These are phyloP conservation scores for Agapetus fuscipes DNA, from an alignment of 2,888 invertebrate genomes.

Conservation along the genomic window DNA sequence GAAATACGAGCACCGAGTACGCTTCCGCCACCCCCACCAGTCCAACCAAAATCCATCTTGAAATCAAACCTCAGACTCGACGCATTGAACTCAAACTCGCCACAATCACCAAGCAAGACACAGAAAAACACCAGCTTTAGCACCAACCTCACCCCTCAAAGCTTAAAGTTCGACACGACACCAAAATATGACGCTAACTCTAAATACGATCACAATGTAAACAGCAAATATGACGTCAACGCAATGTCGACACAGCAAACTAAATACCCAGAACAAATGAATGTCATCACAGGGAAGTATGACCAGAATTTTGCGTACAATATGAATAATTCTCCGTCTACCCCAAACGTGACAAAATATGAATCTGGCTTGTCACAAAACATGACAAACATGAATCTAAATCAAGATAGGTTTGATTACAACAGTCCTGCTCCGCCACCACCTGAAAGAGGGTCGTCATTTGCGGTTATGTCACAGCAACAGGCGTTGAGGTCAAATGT, in stretches of 20 bases:
- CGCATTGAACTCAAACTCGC: conserved; percentile 19
- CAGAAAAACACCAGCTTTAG: conserved; percentile 21
- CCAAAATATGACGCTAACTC: conserved; percentile 16
- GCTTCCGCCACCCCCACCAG: conserved; percentile 19
- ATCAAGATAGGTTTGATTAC: conserved; percentile 7
- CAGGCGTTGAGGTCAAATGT: conserved; percentile 36
- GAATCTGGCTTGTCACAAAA: conserved; percentile 16
- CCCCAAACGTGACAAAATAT: conserved; percentile 16
- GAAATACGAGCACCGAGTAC: conserved; percentile 24
- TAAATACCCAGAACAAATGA: conserved; percentile 18
- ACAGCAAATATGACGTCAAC: conserved; percentile 17
- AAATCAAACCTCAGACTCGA: conserved; percentile 32
- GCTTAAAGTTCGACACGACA: conserved; percentile 19
- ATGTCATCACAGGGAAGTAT: conserved; percentile 12
- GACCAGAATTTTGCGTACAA: conserved; percentile 17
- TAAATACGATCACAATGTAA: conserved; percentile 20
- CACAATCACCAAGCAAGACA: conserved; percentile 20
- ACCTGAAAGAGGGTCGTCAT: conserved; percentile 83
- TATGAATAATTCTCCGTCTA: conserved; percentile 6
- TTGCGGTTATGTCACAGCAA: conserved; percentile 70
- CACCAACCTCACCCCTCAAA: conserved; percentile 20
- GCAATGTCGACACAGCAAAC: conserved; percentile 5
- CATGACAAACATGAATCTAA: conserved; percentile 16
- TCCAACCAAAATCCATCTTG: conserved; percentile 40
- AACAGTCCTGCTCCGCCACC: conserved; percentile 58